Base-by-base conservation (phyloP, 2,888 invertebrate genomes). In the Heliconius sara region DNA sequence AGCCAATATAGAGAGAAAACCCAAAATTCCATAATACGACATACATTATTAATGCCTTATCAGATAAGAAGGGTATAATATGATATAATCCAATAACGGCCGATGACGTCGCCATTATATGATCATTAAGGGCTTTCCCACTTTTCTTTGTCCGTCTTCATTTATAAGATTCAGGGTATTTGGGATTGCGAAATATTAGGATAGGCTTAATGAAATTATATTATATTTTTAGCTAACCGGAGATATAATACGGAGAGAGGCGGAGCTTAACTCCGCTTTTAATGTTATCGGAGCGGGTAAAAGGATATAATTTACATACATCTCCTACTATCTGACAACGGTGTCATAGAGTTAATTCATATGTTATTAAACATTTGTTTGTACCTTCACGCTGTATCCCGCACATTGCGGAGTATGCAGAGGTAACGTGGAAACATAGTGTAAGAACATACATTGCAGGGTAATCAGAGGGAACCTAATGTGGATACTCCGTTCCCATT, bases 71-170 rank as follows among this genome's bases (percentile, higher is more conserved):
- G 39, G 67, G 70, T 27, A 71, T 22, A 22, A 74, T 70, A 71
- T 19, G 34, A 75, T 70, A 67, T 74, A 68, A 67, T 70, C 70
- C 75, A 80, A 80, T 78, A 78, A 80, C 30, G 60, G 65, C 34
- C 60, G 78, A 72, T 80, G 80, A 80, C 71, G 71, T 22, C 25
- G 67, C 72, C 78, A 68, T 74, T 79, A 79, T 79, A 63, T 68
- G 39, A 34, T 63, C 60, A 70, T 71, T 79, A 79, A 47, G 34
- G 75, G 63, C n/a, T 67, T 78, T 74, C 57, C 43, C 43, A 70
- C 67, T 57, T 30, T 65, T 67, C 76, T 77, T 68, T 65, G 70
- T 71, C 34, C 57, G 16, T 57, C 52, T 47, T 57, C 73, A 60
- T 66, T 65, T 78, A 71, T 65, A 65, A 75, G 65, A 75, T 43